Base-by-base conservation (phyloP, 2,888 invertebrate genomes). In the Allacma fusca region DNA sequence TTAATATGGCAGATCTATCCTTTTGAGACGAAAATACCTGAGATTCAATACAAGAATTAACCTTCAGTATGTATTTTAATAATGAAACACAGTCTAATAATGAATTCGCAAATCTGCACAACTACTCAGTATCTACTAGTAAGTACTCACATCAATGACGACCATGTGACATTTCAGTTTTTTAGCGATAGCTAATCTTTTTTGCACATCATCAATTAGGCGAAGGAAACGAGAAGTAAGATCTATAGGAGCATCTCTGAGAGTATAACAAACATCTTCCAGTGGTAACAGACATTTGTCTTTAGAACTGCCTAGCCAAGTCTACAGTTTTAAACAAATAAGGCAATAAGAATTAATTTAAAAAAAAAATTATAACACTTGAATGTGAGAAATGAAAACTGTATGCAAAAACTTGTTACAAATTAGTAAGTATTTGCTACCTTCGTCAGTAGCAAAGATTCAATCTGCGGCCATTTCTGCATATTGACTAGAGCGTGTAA, bases 131-230 rank as follows among this genome's bases (percentile, higher is more conserved):
- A 59, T 23, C 13, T 21, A 16, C 16, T 13, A 64, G 4, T 23
- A 13, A 64, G 24, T 12, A 81, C 86, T 83, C 84, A 88, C 88
- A 84, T 92, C 91, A 82, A 92, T 90, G 0, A 91, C 90, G 78
- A 90, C 90, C 74, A 89, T 88, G 84, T 92, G 91, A 84, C 92
- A 91, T 86, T 91, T 89, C 78, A 91, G 89, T 81, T 89, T 90
- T 78, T 89, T 90, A 0, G 92, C 92, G 1, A 92, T 86, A 26
- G 89, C 86, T 70, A 92, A 83, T 74, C 91, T 87, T 76, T 89
- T 90, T 12, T 92, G 91, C 0, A 87, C 83, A 68, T 86, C 88
- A 16, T 90, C 88, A 0, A 91, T 86, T 29, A 89, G 89, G 81
- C 88, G 88, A 29, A 91, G 85, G 84, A 90, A 91, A 0, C 88